phyloP scores from a whole-genome alignment of 1,140 invertebrate species.

The Halictus rubicundus region DNA sequence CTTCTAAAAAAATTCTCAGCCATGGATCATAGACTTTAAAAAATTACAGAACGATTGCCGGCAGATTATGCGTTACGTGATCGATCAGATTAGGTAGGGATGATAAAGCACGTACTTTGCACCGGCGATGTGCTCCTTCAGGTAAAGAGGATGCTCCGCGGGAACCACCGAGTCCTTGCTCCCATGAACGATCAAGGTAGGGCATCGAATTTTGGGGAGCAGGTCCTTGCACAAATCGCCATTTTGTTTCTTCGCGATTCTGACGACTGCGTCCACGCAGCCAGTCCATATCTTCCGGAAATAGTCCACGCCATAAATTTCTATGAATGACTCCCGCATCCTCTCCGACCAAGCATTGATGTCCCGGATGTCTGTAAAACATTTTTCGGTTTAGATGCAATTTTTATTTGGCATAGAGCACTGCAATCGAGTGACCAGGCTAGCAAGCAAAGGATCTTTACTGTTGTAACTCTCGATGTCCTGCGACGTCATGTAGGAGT shows the following conservation, averaged over 20 bases:
- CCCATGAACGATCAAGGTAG: conserved; percentile 91
- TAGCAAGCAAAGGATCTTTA: conserved; percentile 55
- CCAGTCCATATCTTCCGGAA: conserved; percentile 86
- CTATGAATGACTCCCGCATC: conserved; percentile 87
- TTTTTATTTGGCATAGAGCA: too few relatives aligned
- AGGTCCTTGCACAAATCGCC: conserved; percentile 88
- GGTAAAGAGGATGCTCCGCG: conserved; percentile 85
- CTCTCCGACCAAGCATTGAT: conserved; percentile 89
- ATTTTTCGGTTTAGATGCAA: background rate
- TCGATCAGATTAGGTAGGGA: too few relatives aligned
- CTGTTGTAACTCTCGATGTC: conserved; percentile 85
- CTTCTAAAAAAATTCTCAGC: too few relatives aligned
- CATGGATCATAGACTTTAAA: too few relatives aligned
- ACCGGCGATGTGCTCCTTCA: conserved; percentile 83
- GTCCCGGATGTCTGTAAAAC: conserved; percentile 81
- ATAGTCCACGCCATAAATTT: conserved; percentile 88
- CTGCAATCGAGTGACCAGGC: too few relatives aligned
- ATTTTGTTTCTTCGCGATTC: conserved; percentile 81
- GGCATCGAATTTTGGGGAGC: conserved; percentile 85
- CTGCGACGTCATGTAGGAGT: conserved; percentile 86
- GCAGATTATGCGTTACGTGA: too few relatives aligned
- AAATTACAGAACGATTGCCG: too few relatives aligned
- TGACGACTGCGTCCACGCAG: conserved; percentile 87
- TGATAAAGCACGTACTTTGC: conserved; percentile 84
- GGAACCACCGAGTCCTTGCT: conserved; percentile 90